Percentiles rank a stretch among this genome's conserved stretches.
Evolutionary conservation across 2,797 vertebrate species (phyloP).

Genomic region (Sardinella longiceps): DNA sequence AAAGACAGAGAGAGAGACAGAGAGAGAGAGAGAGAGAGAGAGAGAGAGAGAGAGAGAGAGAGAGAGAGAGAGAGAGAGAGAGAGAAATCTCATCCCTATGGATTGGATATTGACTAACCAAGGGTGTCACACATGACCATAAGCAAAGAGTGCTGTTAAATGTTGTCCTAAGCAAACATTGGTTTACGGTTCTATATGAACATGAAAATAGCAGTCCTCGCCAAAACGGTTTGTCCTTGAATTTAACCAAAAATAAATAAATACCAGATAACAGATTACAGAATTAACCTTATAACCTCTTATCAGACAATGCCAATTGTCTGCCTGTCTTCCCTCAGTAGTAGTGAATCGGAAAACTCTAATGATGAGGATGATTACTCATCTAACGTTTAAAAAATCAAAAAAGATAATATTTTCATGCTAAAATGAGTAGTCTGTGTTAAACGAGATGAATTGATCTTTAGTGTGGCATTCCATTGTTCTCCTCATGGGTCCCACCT

Average conservation of each 20-base stretch:
- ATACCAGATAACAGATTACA: neutral
- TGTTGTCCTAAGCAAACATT: neutral
- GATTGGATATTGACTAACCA: neutral
- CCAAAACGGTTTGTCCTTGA: neutral
- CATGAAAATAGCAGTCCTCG: neutral
- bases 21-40: neutral
- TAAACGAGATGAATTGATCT: neutral
- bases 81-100: neutral
- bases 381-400: neutral
- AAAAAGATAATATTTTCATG: too few species aligned
- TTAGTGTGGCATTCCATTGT: neutral
- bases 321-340: neutral
- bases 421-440: neutral
- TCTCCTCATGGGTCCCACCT: neutral
- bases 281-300: neutral
- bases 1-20: conserved; percentile 42
- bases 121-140: neutral
- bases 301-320: neutral
- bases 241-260: neutral
- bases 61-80: neutral
- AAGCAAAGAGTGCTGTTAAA: neutral
- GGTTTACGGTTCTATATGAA: neutral
- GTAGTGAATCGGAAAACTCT: neutral
- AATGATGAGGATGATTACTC: neutral
- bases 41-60: neutral